These are phyloP conservation scores for Nilaparvata lugens DNA, from an alignment of 1,140 invertebrate species.

Conservation along the genomic window DNA sequence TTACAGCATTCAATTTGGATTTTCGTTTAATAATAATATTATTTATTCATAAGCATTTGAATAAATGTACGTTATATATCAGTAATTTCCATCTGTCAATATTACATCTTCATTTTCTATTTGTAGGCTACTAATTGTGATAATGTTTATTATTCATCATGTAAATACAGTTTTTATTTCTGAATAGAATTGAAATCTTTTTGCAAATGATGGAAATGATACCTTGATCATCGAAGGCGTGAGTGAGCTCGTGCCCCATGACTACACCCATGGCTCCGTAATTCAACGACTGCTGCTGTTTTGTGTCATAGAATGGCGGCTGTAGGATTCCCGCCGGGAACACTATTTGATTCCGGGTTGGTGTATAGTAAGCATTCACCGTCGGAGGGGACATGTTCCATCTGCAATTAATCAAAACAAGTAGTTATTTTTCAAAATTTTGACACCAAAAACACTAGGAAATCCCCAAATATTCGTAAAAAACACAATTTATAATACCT, in stretches of 20 bases:
- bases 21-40: too few relatives aligned
- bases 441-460: not conserved
- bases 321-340: constrained; percentile 95
- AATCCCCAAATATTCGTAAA: too few relatives aligned
- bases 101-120: too few relatives aligned
- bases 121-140: too few relatives aligned
- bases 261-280: constrained; percentile 95
- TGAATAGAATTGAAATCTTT: too few relatives aligned
- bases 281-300: constrained; percentile 83
- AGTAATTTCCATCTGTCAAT: too few relatives aligned
- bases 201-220: constrained; percentile 13
- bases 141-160: too few relatives aligned
- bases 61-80: too few relatives aligned
- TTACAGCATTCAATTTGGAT: too few relatives aligned
- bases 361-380: constrained; percentile 98
- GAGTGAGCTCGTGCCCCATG: constrained; percentile 90
- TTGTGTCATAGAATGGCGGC: constrained; percentile 84
- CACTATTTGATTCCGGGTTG: constrained; percentile 95
- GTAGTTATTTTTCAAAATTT: not conserved
- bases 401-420: constrained; percentile 38
- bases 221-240: constrained; percentile 95
- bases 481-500: too few relatives aligned
- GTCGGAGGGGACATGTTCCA: constrained; percentile 89
- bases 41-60: too few relatives aligned
- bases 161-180: too few relatives aligned